phyloP scores from a whole-genome alignment of 2,888 invertebrate genomes.

The Argynnis bischoffii region DNA sequence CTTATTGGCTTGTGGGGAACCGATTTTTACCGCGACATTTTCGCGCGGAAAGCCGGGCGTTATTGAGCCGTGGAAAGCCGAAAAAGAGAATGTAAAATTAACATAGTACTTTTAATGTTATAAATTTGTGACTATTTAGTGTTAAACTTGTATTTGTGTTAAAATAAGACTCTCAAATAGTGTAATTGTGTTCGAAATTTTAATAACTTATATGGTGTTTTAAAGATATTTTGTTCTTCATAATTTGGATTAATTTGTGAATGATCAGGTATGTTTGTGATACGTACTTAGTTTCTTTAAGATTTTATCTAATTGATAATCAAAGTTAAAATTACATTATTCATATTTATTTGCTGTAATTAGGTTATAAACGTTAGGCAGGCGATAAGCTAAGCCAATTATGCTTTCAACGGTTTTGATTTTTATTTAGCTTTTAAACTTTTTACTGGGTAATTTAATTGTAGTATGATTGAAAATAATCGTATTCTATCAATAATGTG shows the following conservation, averaged over 20 bases:
- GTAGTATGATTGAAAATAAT: slow-evolving; percentile 39
- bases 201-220: slow-evolving; percentile 56
- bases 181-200: slow-evolving; percentile 52
- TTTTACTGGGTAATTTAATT: slow-evolving; percentile 18
- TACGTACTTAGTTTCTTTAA: slow-evolving; percentile 46
- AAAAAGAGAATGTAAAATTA: slow-evolving; percentile 62
- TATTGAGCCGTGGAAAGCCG: slow-evolving; percentile 80
- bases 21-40: slow-evolving; percentile 81
- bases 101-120: slow-evolving; percentile 46
- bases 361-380: slow-evolving; percentile 77
- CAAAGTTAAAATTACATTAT: slow-evolving; percentile 38
- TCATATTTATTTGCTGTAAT: slow-evolving; percentile 56
- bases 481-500: slow-evolving; percentile 55
- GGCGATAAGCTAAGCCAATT: slow-evolving; percentile 77
- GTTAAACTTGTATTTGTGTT: slow-evolving; percentile 45
- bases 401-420: slow-evolving; percentile 59
- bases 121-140: slow-evolving; percentile 36
- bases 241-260: slow-evolving; percentile 72
- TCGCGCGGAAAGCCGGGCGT: slow-evolving; percentile 83
- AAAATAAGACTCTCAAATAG: slow-evolving; percentile 44
- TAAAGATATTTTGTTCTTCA: slow-evolving; percentile 61
- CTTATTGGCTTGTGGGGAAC: slow-evolving; percentile 57
- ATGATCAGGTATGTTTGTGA: slow-evolving; percentile 74
- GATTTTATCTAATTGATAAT: slow-evolving; percentile 44
- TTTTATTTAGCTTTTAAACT: slow-evolving; percentile 38